Evolutionary conservation across 2,797 vertebrate species (phyloP).

Genomic region (Karalla daura): DNA sequence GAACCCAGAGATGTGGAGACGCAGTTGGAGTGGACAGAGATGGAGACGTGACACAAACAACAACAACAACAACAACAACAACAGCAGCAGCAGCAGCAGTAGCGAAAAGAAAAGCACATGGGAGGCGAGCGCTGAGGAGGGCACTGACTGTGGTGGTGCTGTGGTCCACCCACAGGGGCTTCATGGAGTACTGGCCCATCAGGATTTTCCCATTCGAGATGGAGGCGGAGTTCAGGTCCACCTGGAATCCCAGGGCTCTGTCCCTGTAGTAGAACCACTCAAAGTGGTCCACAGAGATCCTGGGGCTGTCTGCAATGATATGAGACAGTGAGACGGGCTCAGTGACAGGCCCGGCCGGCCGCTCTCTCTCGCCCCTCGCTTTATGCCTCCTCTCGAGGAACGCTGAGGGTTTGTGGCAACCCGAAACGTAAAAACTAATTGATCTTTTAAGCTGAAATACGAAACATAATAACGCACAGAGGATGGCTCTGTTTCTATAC

Average conservation of each 20-base stretch:
- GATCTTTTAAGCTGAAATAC: neutral
- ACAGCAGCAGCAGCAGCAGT: no score
- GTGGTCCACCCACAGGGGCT: constrained; percentile 84
- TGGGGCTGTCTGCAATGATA: constrained; percentile 33
- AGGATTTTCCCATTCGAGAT: constrained; percentile 81
- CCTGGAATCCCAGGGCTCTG: constrained; percentile 73
- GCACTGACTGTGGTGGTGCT: constrained; percentile 77
- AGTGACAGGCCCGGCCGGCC: neutral
- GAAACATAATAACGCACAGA: neutral
- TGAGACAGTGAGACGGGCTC: neutral
- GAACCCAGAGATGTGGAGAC: accelerated
- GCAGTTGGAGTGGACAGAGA: neutral
- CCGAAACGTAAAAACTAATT: neutral
- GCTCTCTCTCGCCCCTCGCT: neutral
- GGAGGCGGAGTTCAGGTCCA: constrained; percentile 65
- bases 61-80: no score
- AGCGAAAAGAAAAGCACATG: neutral
- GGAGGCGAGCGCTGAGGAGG: neutral
- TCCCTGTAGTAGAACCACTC: constrained; percentile 80
- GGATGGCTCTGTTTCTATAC: neutral
- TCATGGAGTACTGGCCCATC: constrained; percentile 84
- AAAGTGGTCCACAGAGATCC: constrained; percentile 77
- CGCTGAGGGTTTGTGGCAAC: neutral
- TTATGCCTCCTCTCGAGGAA: neutral
- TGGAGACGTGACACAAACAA: neutral